Percentiles rank a stretch among this genome's conserved stretches.
Conservation (phyloP, 2,113 vertebrate species). For the Sterna hirundo region DNA sequence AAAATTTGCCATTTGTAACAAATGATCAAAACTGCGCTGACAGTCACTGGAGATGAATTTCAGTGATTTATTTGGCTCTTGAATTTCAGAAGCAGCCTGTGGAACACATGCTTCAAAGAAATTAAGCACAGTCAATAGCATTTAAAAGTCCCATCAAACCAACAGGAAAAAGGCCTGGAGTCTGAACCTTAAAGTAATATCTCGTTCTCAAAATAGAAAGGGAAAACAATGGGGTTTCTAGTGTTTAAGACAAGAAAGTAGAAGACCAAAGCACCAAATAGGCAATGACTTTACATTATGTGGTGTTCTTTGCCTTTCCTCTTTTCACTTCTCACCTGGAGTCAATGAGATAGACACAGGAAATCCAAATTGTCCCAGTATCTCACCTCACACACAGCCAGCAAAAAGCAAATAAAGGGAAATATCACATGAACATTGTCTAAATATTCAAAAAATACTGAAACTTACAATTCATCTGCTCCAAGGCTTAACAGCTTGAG, state of each 20-base stretch:
- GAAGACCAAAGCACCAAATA: not conserved
- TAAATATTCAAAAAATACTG: not conserved
- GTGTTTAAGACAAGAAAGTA: not conserved
- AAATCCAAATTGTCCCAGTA: not conserved
- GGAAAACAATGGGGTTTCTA: not conserved
- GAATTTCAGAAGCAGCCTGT: not conserved
- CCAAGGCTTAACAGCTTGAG: constrained; percentile 83
- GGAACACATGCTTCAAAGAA: not conserved
- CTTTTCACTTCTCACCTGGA: not conserved
- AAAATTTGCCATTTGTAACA: not conserved
- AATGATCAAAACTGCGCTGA: not conserved
- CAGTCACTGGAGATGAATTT: not conserved
- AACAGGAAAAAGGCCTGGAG: not conserved
- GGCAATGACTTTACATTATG: not conserved
- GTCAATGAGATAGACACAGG: not conserved
- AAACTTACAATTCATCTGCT: constrained; percentile 82
- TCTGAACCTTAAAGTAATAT: not conserved
- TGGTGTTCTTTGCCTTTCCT: not conserved
- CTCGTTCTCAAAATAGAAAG: not conserved
- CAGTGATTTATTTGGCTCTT: not conserved
- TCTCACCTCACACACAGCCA: not conserved
- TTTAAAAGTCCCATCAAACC: not conserved
- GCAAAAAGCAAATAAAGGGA: not conserved
- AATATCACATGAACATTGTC: not conserved
- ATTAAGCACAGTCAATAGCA: not conserved